These are phyloP conservation scores for Dendrocincla fuliginosa DNA, from an alignment of 2,797 vertebrate genomes.

Conservation along the genomic window DNA sequence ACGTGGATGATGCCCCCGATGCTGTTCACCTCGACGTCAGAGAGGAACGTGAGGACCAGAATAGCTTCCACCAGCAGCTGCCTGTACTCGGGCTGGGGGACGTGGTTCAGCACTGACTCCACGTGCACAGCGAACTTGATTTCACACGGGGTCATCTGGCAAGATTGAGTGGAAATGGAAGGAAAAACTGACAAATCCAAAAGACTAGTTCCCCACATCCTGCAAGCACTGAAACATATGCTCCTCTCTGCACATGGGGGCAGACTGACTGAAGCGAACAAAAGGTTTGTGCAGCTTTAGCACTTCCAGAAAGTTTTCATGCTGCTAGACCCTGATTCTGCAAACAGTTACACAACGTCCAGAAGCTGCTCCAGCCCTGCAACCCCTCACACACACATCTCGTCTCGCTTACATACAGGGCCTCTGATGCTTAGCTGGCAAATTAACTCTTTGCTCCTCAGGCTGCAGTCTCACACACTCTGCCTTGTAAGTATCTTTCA, in stretches of 20 bases:
- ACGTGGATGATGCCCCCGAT: constrained; percentile 92
- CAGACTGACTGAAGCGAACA: background rate
- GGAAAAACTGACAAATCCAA: background rate
- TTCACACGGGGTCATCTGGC: constrained; percentile 93
- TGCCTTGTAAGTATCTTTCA: background rate
- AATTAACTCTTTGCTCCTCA: background rate
- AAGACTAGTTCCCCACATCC: background rate
- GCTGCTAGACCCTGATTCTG: background rate
- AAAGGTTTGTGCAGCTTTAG: background rate
- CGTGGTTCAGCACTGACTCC: constrained; percentile 94
- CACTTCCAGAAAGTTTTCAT: background rate
- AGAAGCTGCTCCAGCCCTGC: background rate
- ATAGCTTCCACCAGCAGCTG: constrained; percentile 95
- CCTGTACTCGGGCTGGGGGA: constrained; percentile 95
- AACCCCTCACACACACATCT: background rate
- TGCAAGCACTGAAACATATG: background rate
- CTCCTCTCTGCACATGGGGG: background rate
- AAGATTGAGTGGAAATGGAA: background rate
- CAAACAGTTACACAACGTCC: background rate
- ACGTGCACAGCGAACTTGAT: constrained; percentile 99
- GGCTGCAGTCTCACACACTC: background rate
- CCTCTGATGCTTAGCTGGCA: background rate
- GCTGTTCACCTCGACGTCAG: constrained; percentile 88
- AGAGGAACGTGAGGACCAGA: constrained; percentile 90
- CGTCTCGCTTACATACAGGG: background rate